phyloP scores from a whole-genome alignment of 2,797 vertebrate species.

The Lepus townsendii region DNA sequence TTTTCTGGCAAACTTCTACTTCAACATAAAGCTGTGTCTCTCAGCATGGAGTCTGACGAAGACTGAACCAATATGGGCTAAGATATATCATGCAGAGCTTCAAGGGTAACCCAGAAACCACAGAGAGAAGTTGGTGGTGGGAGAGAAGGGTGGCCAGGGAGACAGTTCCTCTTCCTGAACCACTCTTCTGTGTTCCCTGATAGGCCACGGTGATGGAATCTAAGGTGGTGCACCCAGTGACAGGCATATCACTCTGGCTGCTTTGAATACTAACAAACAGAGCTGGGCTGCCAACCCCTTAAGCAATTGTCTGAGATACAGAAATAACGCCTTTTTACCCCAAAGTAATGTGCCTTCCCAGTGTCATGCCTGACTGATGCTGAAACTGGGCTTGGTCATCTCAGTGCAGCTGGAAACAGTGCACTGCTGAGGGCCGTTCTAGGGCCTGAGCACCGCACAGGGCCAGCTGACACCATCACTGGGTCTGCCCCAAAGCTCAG shows the following conservation, averaged over 20 bases:
- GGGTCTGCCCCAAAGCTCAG: not conserved
- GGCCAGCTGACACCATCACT: fast-evolving
- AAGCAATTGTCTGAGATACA: not conserved
- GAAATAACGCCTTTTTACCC: not conserved
- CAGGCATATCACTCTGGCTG: not conserved
- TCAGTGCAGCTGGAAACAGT: not conserved
- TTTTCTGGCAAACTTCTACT: constrained; percentile 2
- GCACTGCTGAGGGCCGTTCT: not conserved
- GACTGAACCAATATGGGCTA: not conserved
- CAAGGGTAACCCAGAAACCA: not conserved
- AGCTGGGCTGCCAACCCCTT: not conserved
- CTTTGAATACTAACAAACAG: not conserved
- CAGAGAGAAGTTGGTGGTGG: not conserved
- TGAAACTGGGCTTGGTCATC: not conserved
- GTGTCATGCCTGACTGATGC: not conserved
- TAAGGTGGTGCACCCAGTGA: not conserved
- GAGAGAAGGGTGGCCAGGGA: not conserved
- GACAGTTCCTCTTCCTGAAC: not conserved
- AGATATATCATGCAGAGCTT: not conserved
- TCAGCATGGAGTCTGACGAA: not conserved
- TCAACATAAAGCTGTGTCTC: not conserved
- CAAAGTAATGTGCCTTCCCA: not conserved
- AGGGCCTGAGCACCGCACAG: not conserved
- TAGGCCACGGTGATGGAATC: not conserved
- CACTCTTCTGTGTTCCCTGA: not conserved